Evolutionary conservation across 2,888 invertebrate genomes (phyloP), one percentile per base, ranked within the genome.

Genomic region (Chrysolina americana): DNA sequence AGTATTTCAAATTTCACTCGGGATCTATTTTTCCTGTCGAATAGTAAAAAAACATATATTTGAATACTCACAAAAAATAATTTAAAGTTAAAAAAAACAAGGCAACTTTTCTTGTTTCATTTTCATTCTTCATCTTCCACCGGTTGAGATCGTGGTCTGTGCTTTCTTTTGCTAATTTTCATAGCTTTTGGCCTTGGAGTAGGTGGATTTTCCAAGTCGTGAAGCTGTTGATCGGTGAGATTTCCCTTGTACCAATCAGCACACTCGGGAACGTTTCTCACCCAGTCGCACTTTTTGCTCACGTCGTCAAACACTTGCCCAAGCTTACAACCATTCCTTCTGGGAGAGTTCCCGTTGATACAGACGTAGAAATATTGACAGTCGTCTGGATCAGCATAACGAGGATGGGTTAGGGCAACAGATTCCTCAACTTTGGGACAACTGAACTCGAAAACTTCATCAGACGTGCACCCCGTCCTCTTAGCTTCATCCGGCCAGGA

Each of bases 281-380:
- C 93, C 94, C 96, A 95, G 79, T 96, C 95, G 84, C 97, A 97
- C 71, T 90, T 91, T 84, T 94, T 94, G 74, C 89, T 90, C 11
- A 91, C 91, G 71, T 96, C 96, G 84, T 97, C 96, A 88, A 97
- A 97, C 11, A 94, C 97, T 87, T 96, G 96, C 2, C 97, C 97
- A 36, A 95, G 90, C 87, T 94, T 95, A 89, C 97, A 97, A 19
- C 96, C 96, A 80, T 94, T 96, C 74, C 96, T 91, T 21, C 97
- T 90, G 0, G 97, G 96, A 0, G 93, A 92, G 80, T 94, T 92
- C 0, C 96, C 96, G 84, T 96, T 96, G 81, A 97, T 95, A 87
- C 97, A 97, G 11, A 97, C 96, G 87, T 95, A 97, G 90, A 96
- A 97, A 90, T 91, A 96, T 88, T 96, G 96, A 82, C 97, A 97